Percentiles rank a stretch among this genome's conserved stretches.
Evolutionary conservation across 1,140 invertebrate species (phyloP).

Genomic region (Drosophila asahinai): DNA sequence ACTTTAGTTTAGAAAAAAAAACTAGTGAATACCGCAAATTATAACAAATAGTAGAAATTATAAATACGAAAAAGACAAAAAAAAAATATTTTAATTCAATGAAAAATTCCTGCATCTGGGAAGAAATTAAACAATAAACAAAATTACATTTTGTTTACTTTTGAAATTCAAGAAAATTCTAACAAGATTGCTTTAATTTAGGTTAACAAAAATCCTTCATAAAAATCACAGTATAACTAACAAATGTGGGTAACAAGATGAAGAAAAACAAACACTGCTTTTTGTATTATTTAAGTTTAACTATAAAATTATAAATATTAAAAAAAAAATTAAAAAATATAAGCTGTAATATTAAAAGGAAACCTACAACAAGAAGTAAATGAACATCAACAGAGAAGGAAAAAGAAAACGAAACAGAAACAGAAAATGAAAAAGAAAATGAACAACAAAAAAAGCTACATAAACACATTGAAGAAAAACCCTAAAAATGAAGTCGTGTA

Average conservation of each 20-base stretch:
- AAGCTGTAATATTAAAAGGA: slow-evolving; percentile 75
- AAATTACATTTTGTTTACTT: slow-evolving; percentile 39
- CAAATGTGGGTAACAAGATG: slow-evolving; percentile 70
- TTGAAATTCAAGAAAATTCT: slow-evolving; percentile 43
- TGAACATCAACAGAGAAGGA: slow-evolving; percentile 60
- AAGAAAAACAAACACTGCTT: slow-evolving; percentile 80
- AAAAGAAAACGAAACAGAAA: slow-evolving; percentile 1
- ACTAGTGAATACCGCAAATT: slow-evolving; percentile 17
- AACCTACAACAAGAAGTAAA: slow-evolving; percentile 65
- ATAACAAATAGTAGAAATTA: slow-evolving; percentile 35
- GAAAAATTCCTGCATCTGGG: slow-evolving; percentile 19
- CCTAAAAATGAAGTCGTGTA: slow-evolving; percentile 68
- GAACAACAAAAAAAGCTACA: slow-evolving; percentile 50
- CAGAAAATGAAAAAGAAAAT: slow-evolving; percentile 7
- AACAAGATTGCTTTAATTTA: slow-evolving; percentile 80
- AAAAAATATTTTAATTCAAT: slow-evolving; percentile 25
- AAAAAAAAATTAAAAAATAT: slow-evolving; percentile 58
- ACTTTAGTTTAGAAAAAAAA: slow-evolving; percentile 25
- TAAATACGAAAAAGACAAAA: slow-evolving; percentile 22
- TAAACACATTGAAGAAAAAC: slow-evolving; percentile 60
- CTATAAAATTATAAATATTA: slow-evolving; percentile 71
- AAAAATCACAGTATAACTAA: slow-evolving; percentile 66
- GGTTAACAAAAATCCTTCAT: slow-evolving; percentile 66
- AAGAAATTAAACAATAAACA: slow-evolving; percentile 31
- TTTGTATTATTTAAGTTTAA: slow-evolving; percentile 82